These are phyloP conservation scores for Sabatieria punctata DNA, from an alignment of 2,888 invertebrate species.

Conservation along the genomic window DNA sequence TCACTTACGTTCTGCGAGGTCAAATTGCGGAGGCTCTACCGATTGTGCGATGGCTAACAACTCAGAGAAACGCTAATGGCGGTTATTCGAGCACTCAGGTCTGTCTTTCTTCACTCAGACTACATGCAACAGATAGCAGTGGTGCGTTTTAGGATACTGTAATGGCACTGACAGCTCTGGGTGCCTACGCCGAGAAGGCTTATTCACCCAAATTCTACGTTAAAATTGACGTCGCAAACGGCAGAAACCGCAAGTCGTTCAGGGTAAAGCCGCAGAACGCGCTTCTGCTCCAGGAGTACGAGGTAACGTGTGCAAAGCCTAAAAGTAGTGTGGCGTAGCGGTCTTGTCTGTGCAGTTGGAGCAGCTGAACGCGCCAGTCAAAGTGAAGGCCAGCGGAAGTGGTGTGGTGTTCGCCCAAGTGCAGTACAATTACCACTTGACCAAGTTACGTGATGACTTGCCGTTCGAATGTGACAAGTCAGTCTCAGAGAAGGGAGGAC, in stretches of 20 bases:
- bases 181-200: conserved; percentile 47
- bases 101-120: too few relatives aligned
- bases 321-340: neutral
- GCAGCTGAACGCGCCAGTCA: conserved; percentile 36
- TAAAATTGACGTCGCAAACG: conserved; percentile 41
- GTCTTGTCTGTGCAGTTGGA: conserved; percentile 13
- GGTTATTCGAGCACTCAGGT: conserved; percentile 54
- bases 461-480: conserved; percentile 22
- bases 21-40: conserved; percentile 37
- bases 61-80: conserved; percentile 50
- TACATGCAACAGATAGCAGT: too few relatives aligned
- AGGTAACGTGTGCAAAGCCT: conserved; percentile 39
- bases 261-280: neutral
- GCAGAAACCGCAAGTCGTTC: conserved; percentile 29
- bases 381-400: conserved; percentile 56
- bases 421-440: conserved; percentile 60
- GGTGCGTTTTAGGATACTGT: conserved; percentile 54
- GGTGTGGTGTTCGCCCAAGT: conserved; percentile 48
- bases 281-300: conserved; percentile 60
- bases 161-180: conserved; percentile 52
- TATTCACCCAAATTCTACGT: conserved; percentile 39
- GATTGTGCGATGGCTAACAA: conserved; percentile 53
- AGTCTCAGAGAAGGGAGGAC: neutral
- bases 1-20: conserved; percentile 45
- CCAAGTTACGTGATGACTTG: conserved; percentile 31